Evolutionary conservation across 2,797 vertebrate species (phyloP).

Genomic region (Nyctalus aviator): DNA sequence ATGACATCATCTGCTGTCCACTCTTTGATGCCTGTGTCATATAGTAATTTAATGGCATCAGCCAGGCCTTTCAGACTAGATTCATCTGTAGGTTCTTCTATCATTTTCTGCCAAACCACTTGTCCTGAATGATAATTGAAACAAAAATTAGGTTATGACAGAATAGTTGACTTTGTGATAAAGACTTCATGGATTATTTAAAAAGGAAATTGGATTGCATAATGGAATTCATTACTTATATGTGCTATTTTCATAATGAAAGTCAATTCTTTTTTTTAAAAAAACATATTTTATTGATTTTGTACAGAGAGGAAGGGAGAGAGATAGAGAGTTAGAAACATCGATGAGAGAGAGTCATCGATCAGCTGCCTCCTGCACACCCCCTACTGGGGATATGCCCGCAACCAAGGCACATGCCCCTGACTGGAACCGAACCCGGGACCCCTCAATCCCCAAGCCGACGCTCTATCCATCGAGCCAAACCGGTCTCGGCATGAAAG

Average conservation of each 20-base stretch:
- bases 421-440: too few species aligned
- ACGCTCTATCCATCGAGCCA: too few species aligned
- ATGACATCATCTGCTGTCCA: slow-evolving; percentile 91
- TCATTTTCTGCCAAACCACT: slow-evolving; percentile 92
- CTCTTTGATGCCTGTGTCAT: slow-evolving; percentile 87
- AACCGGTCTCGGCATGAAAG: too few species aligned
- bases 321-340: too few species aligned
- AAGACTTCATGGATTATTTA: slow-evolving; percentile 53
- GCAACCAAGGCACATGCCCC: too few species aligned
- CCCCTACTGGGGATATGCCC: too few species aligned
- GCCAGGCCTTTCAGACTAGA: slow-evolving; percentile 90
- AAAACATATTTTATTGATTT: too few species aligned
- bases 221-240: slow-evolving; percentile 23
- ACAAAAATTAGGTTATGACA: slow-evolving; percentile 72
- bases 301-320: too few species aligned
- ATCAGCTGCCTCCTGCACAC: too few species aligned
- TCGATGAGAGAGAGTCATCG: too few species aligned
- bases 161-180: slow-evolving; percentile 44
- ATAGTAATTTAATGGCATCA: slow-evolving; percentile 90
- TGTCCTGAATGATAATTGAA: slow-evolving; percentile 87
- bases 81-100: slow-evolving; percentile 89
- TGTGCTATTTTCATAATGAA: not conserved
- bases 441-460: too few species aligned
- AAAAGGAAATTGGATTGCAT: slow-evolving; percentile 47
- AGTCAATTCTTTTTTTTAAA: not conserved